Percentiles rank a stretch among this genome's conserved stretches.
Conservation (phyloP, 2,797 vertebrate genomes). For the Premnoplex brunnescens region DNA sequence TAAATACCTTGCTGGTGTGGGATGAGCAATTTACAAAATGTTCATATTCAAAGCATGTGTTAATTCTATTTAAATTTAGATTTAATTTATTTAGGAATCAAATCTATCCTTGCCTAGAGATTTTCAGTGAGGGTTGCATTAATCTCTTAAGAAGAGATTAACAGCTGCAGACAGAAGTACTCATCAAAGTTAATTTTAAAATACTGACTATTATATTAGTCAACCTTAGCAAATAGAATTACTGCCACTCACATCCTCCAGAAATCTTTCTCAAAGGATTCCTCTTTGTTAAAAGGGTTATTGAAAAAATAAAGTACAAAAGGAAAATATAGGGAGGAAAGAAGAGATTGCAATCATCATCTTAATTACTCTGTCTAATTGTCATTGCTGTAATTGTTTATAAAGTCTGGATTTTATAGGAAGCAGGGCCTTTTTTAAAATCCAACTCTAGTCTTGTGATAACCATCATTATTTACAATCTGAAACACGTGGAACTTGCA, state of each 20-base stretch:
- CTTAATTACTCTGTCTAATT: conserved; percentile 33
- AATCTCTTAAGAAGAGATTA: conserved; percentile 67
- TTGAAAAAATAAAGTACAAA: neutral
- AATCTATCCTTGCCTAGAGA: conserved; percentile 16
- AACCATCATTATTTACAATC: conserved; percentile 29
- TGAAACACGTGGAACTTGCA: conserved; percentile 2
- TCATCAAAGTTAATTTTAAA: conserved; percentile 62
- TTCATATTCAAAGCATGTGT: conserved; percentile 2
- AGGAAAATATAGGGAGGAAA: neutral
- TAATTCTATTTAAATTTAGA: conserved; percentile 48
- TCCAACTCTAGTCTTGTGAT: neutral
- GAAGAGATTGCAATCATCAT: conserved; percentile 19
- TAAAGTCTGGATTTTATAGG: conserved; percentile 3
- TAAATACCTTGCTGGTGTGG: neutral
- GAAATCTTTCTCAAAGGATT: neutral
- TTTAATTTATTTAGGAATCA: conserved; percentile 58
- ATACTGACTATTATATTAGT: conserved; percentile 23
- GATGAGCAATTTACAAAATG: neutral
- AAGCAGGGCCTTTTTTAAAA: neutral
- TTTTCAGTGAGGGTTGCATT: conserved; percentile 36
- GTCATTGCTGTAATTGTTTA: conserved; percentile 29
- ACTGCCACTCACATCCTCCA: neutral
- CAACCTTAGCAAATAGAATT: conserved; percentile 16
- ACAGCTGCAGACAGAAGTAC: conserved; percentile 48
- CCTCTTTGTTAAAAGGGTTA: neutral